These are phyloP conservation scores for Andrena flavipes DNA, from an alignment of 2,888 invertebrate species.

Conservation along the genomic window DNA sequence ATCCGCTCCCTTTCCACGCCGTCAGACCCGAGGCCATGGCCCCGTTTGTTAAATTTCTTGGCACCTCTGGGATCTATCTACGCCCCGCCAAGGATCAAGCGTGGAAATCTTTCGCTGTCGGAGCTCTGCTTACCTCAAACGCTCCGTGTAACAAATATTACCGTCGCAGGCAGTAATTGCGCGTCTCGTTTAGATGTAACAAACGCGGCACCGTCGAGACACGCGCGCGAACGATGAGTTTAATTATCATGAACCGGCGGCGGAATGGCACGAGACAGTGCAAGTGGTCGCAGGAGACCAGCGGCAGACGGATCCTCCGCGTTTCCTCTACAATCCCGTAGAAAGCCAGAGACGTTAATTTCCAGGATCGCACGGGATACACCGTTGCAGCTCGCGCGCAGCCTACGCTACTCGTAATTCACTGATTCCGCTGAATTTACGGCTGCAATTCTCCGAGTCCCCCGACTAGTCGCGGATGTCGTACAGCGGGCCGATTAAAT, in stretches of 20 bases:
- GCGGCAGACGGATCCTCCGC: slow-evolving; percentile 49
- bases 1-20: too few relatives aligned
- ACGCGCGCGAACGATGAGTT: slow-evolving; percentile 45
- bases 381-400: slow-evolving; percentile 46
- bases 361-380: slow-evolving; percentile 59
- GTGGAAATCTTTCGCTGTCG: background rate
- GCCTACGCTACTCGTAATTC: slow-evolving; percentile 50
- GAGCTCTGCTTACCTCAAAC: background rate
- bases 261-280: slow-evolving; percentile 17
- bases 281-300: slow-evolving; percentile 57
- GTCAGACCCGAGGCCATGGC: too few relatives aligned
- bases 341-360: slow-evolving; percentile 66
- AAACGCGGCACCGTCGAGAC: background rate
- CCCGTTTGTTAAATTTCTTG: background rate
- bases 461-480: slow-evolving; percentile 7
- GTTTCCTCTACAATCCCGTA: slow-evolving; percentile 60
- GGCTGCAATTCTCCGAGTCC: slow-evolving; percentile 40
- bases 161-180: background rate
- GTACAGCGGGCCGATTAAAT: slow-evolving; percentile 19
- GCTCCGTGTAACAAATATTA: background rate
- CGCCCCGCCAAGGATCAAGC: background rate
- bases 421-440: slow-evolving; percentile 56
- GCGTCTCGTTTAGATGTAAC: slow-evolving; percentile 10
- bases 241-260: slow-evolving; percentile 60
- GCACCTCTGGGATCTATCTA: background rate